phyloP scores from a whole-genome alignment of 2,797 vertebrate genomes.

The Lepidocolaptes lacrymiger region DNA sequence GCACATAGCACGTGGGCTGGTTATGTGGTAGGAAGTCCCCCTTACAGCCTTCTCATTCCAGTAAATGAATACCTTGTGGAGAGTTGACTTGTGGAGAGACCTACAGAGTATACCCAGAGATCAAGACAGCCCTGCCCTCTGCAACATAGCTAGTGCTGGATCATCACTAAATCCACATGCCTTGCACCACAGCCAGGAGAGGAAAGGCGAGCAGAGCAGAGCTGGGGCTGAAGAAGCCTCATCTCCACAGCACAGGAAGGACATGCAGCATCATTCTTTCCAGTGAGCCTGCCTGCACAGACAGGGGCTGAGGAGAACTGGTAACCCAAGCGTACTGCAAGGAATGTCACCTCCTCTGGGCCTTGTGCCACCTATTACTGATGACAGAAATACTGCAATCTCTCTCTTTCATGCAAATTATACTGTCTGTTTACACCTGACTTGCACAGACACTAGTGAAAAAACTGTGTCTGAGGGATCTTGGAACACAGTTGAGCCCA shows the following conservation, averaged over 20 bases:
- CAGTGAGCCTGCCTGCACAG: not conserved
- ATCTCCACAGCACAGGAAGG: not conserved
- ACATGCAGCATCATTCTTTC: not conserved
- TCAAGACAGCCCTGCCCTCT: not conserved
- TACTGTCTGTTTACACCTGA: not conserved
- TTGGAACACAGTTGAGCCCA: not conserved
- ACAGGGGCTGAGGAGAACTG: not conserved
- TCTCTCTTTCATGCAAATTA: not conserved
- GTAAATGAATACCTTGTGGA: not conserved
- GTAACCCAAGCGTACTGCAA: fast-evolving
- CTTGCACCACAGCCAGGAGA: fast-evolving
- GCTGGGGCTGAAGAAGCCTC: not conserved
- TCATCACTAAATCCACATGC: fast-evolving
- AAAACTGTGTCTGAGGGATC: not conserved
- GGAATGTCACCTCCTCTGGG: not conserved
- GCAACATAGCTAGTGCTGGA: not conserved
- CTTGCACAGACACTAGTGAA: not conserved
- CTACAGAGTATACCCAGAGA: not conserved
- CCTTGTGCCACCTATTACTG: not conserved
- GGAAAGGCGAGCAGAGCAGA: fast-evolving
- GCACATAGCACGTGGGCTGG: fast-evolving
- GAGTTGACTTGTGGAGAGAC: not conserved
- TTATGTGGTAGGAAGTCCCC: not conserved
- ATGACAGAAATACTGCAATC: not conserved
- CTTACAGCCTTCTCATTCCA: not conserved